Evolutionary conservation across 2,797 vertebrate genomes (phyloP).

Genomic region (Acipenser oxyrinchus): DNA sequence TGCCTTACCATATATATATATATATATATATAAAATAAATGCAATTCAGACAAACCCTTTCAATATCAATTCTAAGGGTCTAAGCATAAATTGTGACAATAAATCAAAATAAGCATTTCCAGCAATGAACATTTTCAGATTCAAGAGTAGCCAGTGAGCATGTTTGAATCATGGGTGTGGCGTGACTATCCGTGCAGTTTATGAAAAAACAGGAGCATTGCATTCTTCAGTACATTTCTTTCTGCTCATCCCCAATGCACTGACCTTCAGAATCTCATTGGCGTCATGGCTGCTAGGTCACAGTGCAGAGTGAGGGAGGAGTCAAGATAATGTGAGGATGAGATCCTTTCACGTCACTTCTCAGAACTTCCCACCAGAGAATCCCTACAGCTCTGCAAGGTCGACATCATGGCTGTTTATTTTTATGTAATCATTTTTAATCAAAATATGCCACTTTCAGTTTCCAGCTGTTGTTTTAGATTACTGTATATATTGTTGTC

Average conservation of each 20-base stretch:
- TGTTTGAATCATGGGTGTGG: no score
- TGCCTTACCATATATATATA: no score
- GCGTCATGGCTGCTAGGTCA: not conserved
- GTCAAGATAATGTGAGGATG: not conserved
- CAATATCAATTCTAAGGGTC: no score
- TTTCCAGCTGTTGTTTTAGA: not conserved
- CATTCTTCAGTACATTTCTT: not conserved
- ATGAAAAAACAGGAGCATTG: not conserved
- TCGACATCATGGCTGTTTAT: not conserved
- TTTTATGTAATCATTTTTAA: constrained; percentile 4
- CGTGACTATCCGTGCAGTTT: not conserved
- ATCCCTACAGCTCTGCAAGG: not conserved
- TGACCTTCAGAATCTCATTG: constrained; percentile 16
- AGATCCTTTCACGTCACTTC: not conserved
- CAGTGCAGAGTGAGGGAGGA: not conserved
- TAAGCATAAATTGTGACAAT: no score
- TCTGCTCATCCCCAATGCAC: not conserved
- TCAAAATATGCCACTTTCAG: not conserved
- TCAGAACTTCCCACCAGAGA: not conserved
- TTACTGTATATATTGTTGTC: no score
- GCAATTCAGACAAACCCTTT: no score
- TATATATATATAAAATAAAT: no score
- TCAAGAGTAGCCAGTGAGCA: no score
- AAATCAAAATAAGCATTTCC: no score
- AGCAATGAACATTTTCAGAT: no score